phyloP scores from a whole-genome alignment of 2,113 vertebrate genomes.

The Oxyura jamaicensis region DNA sequence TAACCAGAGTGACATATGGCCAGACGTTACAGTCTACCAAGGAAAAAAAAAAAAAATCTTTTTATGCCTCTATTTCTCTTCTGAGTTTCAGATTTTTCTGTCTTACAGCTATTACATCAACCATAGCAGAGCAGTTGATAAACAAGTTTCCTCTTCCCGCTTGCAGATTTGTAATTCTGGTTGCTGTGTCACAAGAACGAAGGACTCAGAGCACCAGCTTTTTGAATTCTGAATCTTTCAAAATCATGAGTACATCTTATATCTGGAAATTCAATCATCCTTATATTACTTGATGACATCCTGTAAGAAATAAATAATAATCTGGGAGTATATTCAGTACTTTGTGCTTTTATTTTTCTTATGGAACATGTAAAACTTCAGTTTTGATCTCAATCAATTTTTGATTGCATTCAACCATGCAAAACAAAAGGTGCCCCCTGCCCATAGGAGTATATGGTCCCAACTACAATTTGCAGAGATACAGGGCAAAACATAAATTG shows the following conservation, averaged over 20 bases:
- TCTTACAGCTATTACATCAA: neutral
- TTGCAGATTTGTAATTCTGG: conserved; percentile 7
- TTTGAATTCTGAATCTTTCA: conserved; percentile 52
- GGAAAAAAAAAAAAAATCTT: neutral
- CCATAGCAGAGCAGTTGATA: neutral
- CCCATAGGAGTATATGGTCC: neutral
- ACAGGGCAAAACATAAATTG: neutral
- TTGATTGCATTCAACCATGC: neutral
- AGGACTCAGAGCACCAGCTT: neutral
- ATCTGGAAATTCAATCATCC: conserved; percentile 25
- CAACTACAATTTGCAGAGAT: neutral
- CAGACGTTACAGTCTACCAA: neutral
- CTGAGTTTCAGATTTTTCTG: conserved; percentile 8
- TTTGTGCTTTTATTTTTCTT: conserved; percentile 37
- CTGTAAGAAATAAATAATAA: neutral
- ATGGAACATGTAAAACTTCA: conserved; percentile 18
- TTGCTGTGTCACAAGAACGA: conserved; percentile 31
- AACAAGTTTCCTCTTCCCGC: conserved; percentile 1
- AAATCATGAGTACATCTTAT: conserved; percentile 1
- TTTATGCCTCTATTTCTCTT: conserved; percentile 6
- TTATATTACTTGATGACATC: neutral
- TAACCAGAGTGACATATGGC: conserved; percentile 7
- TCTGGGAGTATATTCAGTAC: neutral
- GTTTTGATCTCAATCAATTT: neutral
- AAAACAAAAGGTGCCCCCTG: conserved; percentile 34